These are phyloP conservation scores for Oscheius sp. DNA, from an alignment of 1,140 invertebrate species.

Conservation along the genomic window DNA sequence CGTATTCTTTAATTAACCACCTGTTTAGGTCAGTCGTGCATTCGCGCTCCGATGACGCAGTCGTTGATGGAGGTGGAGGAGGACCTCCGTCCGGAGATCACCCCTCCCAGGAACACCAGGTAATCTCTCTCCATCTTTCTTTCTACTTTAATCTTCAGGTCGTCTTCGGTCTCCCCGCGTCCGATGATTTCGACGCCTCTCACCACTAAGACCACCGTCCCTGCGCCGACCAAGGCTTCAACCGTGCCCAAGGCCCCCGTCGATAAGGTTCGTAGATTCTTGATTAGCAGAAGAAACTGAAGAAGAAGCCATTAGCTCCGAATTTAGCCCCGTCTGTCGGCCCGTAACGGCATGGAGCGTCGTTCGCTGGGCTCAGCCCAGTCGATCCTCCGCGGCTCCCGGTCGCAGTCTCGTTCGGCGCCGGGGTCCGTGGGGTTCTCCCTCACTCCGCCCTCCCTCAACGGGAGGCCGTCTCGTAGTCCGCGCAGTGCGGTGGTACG, in stretches of 20 bases:
- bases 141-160: not conserved
- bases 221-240: too few relatives aligned
- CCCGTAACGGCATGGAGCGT: not conserved
- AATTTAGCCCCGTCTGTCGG: slow-evolving; percentile 1
- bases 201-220: not conserved
- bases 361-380: not conserved
- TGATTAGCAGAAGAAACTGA: too few relatives aligned
- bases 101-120: not conserved
- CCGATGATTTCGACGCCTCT: too few relatives aligned
- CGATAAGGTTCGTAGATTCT: too few relatives aligned
- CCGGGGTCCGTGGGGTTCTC: not conserved
- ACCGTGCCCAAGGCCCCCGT: too few relatives aligned
- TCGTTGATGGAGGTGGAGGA: slow-evolving; percentile 8
- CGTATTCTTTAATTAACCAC: not conserved
- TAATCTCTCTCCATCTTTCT: not conserved
- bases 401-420: not conserved
- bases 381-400: not conserved
- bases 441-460: not conserved
- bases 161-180: not conserved
- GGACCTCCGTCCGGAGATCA: not conserved
- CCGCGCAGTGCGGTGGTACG: not conserved
- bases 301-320: too few relatives aligned
- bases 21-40: slow-evolving; percentile 2
- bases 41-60: slow-evolving; percentile 3
- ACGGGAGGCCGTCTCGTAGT: not conserved